Evolutionary conservation across 1,140 invertebrate genomes (phyloP).

Genomic region (Araneus ventricosus): DNA sequence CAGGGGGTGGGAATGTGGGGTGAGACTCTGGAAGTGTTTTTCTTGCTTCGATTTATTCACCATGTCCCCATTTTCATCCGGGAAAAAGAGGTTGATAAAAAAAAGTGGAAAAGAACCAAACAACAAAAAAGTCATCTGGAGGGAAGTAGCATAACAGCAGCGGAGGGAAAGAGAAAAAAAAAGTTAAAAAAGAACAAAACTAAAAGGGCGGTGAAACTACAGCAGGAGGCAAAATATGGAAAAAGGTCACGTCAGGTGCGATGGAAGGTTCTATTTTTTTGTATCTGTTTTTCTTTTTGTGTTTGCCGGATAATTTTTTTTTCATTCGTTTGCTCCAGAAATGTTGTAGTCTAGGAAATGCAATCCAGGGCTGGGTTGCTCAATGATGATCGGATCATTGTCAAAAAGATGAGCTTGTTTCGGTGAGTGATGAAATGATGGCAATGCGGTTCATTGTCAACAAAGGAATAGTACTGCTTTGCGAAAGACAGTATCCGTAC

Average conservation of each 20-base stretch:
- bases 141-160: constrained; percentile 5
- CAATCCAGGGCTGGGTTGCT: neutral
- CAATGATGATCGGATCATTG: constrained; percentile 16
- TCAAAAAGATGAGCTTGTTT: neutral
- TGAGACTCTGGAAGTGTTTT: constrained; percentile 27
- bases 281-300: neutral
- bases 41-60: constrained; percentile 56
- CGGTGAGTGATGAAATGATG: neutral
- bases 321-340: neutral
- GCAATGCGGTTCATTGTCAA: too few relatives aligned
- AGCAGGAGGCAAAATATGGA: constrained; percentile 63
- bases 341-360: constrained; percentile 28
- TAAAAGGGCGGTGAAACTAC: constrained; percentile 4
- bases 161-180: neutral
- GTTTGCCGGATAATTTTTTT: neutral
- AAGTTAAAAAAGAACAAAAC: constrained; percentile 25
- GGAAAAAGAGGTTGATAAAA: constrained; percentile 30
- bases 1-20: constrained; percentile 1
- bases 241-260: constrained; percentile 71
- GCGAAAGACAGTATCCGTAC: too few relatives aligned
- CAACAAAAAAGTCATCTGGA: constrained; percentile 1
- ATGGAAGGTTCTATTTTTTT: constrained; percentile 15
- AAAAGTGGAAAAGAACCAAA: constrained; percentile 14
- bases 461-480: too few relatives aligned
- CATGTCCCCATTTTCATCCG: constrained; percentile 61